These are phyloP conservation scores for Clarias magur DNA, from an alignment of 2,113 vertebrate species.

Conservation along the genomic window DNA sequence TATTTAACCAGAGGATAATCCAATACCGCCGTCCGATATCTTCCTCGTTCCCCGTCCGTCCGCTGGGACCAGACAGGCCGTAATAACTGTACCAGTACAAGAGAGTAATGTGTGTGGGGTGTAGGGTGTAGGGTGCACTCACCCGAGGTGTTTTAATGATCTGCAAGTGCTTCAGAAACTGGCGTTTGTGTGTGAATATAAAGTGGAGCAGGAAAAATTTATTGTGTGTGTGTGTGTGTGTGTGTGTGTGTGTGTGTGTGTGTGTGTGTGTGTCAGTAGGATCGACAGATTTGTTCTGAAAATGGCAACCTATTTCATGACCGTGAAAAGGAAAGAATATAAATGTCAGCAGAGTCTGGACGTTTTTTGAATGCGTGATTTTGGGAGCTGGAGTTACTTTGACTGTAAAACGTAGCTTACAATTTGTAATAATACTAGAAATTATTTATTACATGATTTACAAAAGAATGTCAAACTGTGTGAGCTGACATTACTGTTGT, in stretches of 20 bases:
- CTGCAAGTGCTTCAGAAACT: not conserved
- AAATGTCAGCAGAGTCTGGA: not conserved
- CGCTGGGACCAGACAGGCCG: slow-evolving; percentile 4
- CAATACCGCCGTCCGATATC: not conserved
- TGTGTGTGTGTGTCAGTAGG: not conserved
- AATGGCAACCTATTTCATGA: not conserved
- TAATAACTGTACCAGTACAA: not conserved
- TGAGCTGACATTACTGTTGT: not conserved
- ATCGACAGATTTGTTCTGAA: not conserved
- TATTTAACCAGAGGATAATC: slow-evolving; percentile 35
- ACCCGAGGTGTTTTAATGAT: not conserved
- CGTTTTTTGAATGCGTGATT: not conserved
- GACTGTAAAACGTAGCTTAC: too few relatives aligned
- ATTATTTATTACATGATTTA: not conserved
- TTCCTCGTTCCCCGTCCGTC: not conserved
- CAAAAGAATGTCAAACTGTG: not conserved
- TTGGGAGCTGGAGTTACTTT: not conserved
- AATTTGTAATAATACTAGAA: not conserved
- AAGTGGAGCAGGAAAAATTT: not conserved
- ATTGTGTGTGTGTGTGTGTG: not conserved
- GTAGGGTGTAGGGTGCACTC: not conserved
- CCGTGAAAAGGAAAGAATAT: not conserved
- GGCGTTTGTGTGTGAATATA: not conserved
- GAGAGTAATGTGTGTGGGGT: not conserved
- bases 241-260: not conserved